Evolutionary conservation across 2,888 invertebrate species (phyloP).

Genomic region (Dicranocentrus wangi): DNA sequence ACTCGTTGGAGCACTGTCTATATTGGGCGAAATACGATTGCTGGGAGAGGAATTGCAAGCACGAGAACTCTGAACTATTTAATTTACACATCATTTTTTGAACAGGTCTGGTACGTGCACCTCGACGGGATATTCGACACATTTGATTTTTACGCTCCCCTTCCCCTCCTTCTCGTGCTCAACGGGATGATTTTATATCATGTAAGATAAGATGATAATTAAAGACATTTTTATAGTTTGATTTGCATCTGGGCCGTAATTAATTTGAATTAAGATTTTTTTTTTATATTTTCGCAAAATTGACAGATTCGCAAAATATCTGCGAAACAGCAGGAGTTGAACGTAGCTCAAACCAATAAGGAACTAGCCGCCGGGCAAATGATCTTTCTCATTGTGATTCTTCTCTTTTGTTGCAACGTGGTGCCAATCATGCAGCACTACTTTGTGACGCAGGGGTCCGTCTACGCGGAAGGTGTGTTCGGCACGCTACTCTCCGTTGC

Average conservation of each 20-base stretch:
- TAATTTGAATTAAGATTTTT: neutral
- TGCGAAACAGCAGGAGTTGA: neutral
- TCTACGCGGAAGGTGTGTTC: neutral
- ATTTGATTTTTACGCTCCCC: slow-evolving; percentile 1
- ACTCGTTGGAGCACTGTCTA: neutral
- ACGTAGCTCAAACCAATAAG: neutral
- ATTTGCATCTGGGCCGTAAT: neutral
- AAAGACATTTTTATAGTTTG: neutral
- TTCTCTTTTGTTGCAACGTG: slow-evolving; percentile 7
- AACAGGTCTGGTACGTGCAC: neutral
- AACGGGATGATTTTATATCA: neutral
- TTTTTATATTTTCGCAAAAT: neutral
- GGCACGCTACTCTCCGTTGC: neutral
- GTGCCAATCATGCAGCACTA: neutral
- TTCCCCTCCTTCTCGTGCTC: slow-evolving; percentile 1
- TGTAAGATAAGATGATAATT: neutral
- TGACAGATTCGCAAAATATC: slow-evolving; percentile 1
- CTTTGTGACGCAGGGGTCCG: neutral
- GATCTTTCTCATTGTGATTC: neutral
- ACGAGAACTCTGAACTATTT: neutral
- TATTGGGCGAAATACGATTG: neutral
- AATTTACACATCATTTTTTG: neutral
- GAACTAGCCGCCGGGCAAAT: neutral
- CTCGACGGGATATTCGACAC: neutral
- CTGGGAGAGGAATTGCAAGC: neutral